phyloP scores from a whole-genome alignment of 1,140 invertebrate genomes.

The Leptinotarsa undecemlineata region DNA sequence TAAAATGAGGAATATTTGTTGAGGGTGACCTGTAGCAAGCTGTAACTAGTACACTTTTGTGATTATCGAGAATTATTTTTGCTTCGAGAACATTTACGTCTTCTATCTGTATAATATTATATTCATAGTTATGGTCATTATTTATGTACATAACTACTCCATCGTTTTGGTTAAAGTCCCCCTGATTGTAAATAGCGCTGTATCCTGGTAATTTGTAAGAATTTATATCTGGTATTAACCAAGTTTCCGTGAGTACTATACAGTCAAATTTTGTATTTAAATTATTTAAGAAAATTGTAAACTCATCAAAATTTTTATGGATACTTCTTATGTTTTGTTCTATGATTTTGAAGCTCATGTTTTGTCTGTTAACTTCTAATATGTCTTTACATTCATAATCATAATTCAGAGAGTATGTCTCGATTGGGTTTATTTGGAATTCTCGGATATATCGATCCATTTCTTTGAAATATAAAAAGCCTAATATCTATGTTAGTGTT shows the following conservation, averaged over 20 bases:
- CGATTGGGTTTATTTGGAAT: background rate
- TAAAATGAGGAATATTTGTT: slow-evolving; percentile 15
- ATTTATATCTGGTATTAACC: slow-evolving; percentile 9
- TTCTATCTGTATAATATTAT: slow-evolving; percentile 14
- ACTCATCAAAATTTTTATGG: slow-evolving; percentile 26
- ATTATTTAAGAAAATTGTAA: slow-evolving; percentile 23
- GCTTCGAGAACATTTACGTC: slow-evolving; percentile 10
- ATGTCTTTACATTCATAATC: slow-evolving; percentile 1
- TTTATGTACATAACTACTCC: slow-evolving; percentile 29
- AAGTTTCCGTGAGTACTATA: slow-evolving; percentile 28
- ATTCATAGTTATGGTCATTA: slow-evolving; percentile 11
- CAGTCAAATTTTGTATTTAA: slow-evolving; percentile 45
- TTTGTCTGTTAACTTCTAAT: slow-evolving; percentile 7
- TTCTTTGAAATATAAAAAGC: background rate
- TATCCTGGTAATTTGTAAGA: slow-evolving; percentile 23
- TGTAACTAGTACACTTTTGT: slow-evolving; percentile 1
- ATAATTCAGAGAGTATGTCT: background rate
- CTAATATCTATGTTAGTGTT: too few species aligned
- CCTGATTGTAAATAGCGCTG: slow-evolving; percentile 21
- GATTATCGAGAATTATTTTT: slow-evolving; percentile 1
- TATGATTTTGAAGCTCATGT: slow-evolving; percentile 18
- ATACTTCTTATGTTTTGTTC: slow-evolving; percentile 26
- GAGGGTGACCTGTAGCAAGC: slow-evolving; percentile 19
- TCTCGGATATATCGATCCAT: slow-evolving; percentile 4
- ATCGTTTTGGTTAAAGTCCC: slow-evolving; percentile 31